These are phyloP conservation scores for Acrocephalus scirpaceus DNA, from an alignment of 2,797 vertebrate genomes.

Conservation along the genomic window DNA sequence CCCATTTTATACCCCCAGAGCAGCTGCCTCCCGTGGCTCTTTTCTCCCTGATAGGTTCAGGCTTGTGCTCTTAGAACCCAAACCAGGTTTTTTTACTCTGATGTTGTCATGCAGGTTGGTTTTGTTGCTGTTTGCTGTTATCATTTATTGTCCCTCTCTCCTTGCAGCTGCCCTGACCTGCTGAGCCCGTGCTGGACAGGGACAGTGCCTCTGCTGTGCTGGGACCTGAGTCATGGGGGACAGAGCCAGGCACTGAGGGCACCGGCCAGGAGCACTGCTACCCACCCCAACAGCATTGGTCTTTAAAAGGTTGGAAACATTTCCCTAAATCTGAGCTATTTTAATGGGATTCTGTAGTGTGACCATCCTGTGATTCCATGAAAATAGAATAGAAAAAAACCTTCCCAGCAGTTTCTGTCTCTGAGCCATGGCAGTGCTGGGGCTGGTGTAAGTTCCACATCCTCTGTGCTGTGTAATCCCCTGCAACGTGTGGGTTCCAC, in stretches of 20 bases:
- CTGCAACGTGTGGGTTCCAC: background rate
- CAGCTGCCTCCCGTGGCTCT: background rate
- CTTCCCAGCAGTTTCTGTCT: background rate
- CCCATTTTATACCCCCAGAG: background rate
- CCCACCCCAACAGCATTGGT: background rate
- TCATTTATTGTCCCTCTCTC: background rate
- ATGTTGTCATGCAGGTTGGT: background rate
- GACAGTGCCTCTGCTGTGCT: background rate
- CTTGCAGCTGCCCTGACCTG: background rate
- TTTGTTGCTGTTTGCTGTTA: background rate
- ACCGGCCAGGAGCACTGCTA: rapidly evolving
- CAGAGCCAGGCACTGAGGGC: background rate
- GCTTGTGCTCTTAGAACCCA: background rate
- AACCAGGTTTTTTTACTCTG: rapidly evolving
- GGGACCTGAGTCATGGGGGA: background rate
- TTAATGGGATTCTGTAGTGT: background rate
- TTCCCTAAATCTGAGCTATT: background rate
- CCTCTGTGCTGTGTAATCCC: background rate
- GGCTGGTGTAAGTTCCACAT: background rate
- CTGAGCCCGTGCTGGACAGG: background rate
- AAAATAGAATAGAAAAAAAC: background rate
- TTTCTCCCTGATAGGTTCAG: background rate
- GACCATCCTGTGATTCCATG: rapidly evolving
- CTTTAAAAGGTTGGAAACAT: background rate
- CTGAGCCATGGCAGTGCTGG: rapidly evolving